Evolutionary conservation across 2,113 vertebrate genomes (phyloP), one percentile per base, ranked within the genome.

Genomic region (Isurus oxyrinchus): DNA sequence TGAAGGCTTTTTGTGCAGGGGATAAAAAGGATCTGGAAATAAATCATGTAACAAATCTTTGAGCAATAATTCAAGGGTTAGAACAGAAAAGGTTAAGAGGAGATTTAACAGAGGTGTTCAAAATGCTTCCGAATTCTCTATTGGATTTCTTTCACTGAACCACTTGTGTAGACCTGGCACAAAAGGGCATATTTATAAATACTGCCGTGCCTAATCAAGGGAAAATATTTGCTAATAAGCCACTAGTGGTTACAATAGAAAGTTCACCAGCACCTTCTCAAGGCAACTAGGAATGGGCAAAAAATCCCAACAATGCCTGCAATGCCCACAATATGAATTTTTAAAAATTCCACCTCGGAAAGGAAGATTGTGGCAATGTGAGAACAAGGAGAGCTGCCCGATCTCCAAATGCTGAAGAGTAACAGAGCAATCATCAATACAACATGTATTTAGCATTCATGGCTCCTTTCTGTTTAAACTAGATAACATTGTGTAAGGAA

Each of bases 1-100:
- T 59, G 8, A 59, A 59, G 57, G 57, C 98, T 98, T 27, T 87
- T 25, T 69, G 5, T 13, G 49, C 49, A 55, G 49, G 8, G 86
- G 10, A 25, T 55, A 21, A 79, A 79, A 79, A 23, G 23, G 67
- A 69, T 69, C n/a, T 97, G 97, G 96, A 86, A 10, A 87, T 35
- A n/a, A 44, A 25, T 44, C 8, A n/a, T 88, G 23, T 88, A 88
- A 88, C 53, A 88, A 88, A 55, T 3, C 67, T 25, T 19, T 25
- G 67, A 69, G 67, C 67, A 25, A 69, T 3, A 19, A 69, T 69
- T 69, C 67, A 25, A 69, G 23, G 21, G 67, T 21, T 69, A 25
- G 23, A 23, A 5, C 23, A 27, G 67, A 69, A 69, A 5, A 1
- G 67, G 23, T 25, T 59, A 59, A 59, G 57, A 59, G 57, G 8